phyloP scores from a whole-genome alignment of 2,888 invertebrate species.

The Tortrix viridana region DNA sequence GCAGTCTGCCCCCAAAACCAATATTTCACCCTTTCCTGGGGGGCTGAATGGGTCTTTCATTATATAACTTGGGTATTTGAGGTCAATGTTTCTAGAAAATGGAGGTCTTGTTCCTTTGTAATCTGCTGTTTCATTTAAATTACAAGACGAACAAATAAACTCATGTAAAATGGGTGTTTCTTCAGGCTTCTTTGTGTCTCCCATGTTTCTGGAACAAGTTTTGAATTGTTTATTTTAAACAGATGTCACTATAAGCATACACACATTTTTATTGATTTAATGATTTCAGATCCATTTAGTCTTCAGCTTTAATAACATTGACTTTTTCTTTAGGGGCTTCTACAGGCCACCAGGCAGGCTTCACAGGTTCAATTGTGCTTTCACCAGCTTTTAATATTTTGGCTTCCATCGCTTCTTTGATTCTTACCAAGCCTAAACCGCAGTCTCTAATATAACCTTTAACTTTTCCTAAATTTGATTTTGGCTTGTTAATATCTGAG shows the following conservation, averaged over 20 bases:
- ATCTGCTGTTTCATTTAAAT: constrained; percentile 87
- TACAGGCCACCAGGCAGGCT: constrained; percentile 93
- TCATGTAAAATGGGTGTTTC: constrained; percentile 51
- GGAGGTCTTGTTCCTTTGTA: constrained; percentile 91
- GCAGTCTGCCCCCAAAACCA: constrained; percentile 92
- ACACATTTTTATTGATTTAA: neutral
- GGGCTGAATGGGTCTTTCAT: constrained; percentile 94
- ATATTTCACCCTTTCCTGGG: constrained; percentile 89
- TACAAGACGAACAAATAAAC: constrained; percentile 88
- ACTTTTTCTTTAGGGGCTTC: constrained; percentile 86
- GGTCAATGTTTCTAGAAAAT: constrained; percentile 87
- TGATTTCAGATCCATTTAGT: constrained; percentile 47
- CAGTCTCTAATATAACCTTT: constrained; percentile 82
- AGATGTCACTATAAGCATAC: neutral
- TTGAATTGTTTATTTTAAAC: constrained; percentile 23
- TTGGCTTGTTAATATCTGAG: constrained; percentile 54
- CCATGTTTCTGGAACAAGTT: constrained; percentile 65
- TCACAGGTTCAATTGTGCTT: constrained; percentile 80
- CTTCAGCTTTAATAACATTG: constrained; percentile 49
- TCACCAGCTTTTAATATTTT: constrained; percentile 84
- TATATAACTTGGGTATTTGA: constrained; percentile 90
- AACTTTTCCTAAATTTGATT: constrained; percentile 86
- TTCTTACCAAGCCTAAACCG: constrained; percentile 90
- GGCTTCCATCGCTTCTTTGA: constrained; percentile 87
- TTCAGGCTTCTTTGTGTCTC: constrained; percentile 49